Percentiles rank a stretch among this genome's conserved stretches.
Evolutionary conservation across 2,797 vertebrate species (phyloP).

Genomic region (Pangasius macronema): DNA sequence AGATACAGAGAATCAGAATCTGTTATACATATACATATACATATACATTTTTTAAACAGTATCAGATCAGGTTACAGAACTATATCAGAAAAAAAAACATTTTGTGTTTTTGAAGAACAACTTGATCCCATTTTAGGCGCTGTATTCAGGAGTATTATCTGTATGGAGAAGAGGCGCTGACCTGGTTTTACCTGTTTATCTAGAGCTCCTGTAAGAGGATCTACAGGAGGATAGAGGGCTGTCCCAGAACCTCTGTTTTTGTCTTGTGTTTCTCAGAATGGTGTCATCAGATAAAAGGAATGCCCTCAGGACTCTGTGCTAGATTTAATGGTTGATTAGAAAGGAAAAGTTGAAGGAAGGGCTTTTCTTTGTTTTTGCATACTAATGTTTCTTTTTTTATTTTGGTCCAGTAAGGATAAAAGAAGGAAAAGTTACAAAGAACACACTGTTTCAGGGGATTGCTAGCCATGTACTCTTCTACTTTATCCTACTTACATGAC

Average conservation of each 20-base stretch:
- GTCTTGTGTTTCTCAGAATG: constrained; percentile 24
- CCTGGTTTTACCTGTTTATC: constrained; percentile 16
- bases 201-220: neutral
- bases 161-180: constrained; percentile 12
- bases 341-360: neutral
- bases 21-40: neutral
- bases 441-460: constrained; percentile 32
- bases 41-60: neutral
- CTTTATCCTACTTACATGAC: constrained; percentile 28
- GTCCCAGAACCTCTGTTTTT: constrained; percentile 6
- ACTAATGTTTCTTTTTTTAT: neutral
- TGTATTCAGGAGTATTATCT: constrained; percentile 1
- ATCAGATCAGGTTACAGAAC: neutral
- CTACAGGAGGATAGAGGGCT: neutral
- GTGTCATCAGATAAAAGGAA: neutral
- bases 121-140: neutral
- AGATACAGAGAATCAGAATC: neutral
- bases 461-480: constrained; percentile 12
- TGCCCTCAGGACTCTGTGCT: neutral
- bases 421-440: constrained; percentile 55
- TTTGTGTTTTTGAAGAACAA: neutral
- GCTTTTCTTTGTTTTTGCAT: constrained; percentile 26
- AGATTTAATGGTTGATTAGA: neutral
- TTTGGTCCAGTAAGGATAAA: constrained; percentile 49
- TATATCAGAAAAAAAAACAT: neutral